phyloP scores from a whole-genome alignment of 2,113 vertebrate species.

The Centropristis striata region DNA sequence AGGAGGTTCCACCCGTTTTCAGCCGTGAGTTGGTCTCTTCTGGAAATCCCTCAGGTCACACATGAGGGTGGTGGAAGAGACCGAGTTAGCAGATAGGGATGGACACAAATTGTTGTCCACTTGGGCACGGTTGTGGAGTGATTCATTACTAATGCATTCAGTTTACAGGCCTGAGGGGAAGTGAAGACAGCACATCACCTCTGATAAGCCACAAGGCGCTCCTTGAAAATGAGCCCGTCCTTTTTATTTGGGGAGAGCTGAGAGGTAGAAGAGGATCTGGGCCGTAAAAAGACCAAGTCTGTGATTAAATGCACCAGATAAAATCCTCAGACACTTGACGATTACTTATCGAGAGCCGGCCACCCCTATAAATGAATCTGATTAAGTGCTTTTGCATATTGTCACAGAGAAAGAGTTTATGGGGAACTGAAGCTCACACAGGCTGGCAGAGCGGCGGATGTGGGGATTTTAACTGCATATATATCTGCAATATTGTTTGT shows the following conservation, averaged over 20 bases:
- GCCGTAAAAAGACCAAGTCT: constrained; percentile 51
- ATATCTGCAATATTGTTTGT: background rate
- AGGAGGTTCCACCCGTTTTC: background rate
- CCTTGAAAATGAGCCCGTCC: constrained; percentile 53
- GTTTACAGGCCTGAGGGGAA: constrained; percentile 59
- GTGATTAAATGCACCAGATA: constrained; percentile 70
- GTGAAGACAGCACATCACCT: constrained; percentile 63
- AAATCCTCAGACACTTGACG: constrained; percentile 56
- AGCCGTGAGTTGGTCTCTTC: constrained; percentile 14
- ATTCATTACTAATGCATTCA: constrained; percentile 69
- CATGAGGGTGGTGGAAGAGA: constrained; percentile 19
- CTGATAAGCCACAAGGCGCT: constrained; percentile 57
- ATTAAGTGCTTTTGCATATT: constrained; percentile 34
- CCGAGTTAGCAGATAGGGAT: constrained; percentile 37
- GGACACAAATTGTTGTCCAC: constrained; percentile 67
- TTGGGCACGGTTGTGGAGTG: constrained; percentile 60
- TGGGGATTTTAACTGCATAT: background rate
- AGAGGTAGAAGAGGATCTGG: constrained; percentile 24
- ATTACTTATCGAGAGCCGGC: constrained; percentile 56
- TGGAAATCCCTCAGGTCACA: constrained; percentile 43
- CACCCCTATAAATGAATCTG: constrained; percentile 54
- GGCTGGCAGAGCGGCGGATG: background rate
- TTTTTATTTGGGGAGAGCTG: constrained; percentile 53
- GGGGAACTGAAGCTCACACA: background rate
- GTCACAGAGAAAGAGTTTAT: constrained; percentile 3